phyloP scores from a whole-genome alignment of 2,888 invertebrate species.

The Oxystoma pomonae region DNA sequence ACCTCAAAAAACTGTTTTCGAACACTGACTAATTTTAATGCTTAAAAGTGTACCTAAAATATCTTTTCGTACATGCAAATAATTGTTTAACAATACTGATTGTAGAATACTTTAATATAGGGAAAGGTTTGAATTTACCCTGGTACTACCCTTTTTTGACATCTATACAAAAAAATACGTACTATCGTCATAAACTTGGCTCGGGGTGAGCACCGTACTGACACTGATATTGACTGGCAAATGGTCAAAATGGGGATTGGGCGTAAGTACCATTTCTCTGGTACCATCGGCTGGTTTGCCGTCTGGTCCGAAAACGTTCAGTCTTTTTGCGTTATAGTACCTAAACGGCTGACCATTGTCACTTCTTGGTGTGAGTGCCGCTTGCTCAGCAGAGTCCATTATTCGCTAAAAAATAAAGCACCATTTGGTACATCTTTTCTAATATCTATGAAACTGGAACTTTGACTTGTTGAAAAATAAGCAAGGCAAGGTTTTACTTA shows the following conservation, averaged over 20 bases:
- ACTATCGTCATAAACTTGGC: constrained; percentile 52
- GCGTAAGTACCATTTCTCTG: constrained; percentile 66
- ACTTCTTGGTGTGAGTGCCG: constrained; percentile 65
- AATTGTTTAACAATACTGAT: too few species aligned
- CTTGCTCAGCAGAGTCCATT: constrained; percentile 88
- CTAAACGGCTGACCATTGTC: constrained; percentile 50
- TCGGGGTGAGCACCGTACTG: constrained; percentile 87
- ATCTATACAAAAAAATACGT: background rate
- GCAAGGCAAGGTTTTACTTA: too few species aligned
- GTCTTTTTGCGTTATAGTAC: constrained; percentile 78
- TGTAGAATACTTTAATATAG: too few species aligned
- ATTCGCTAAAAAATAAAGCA: constrained; percentile 65
- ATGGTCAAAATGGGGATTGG: constrained; percentile 82
- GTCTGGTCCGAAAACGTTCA: constrained; percentile 73
- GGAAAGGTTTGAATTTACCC: too few species aligned
- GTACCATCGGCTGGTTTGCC: constrained; percentile 68
- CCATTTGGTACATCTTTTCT: too few species aligned
- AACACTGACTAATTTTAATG: too few species aligned
- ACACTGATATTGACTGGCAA: constrained; percentile 78
- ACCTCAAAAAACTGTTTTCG: too few species aligned
- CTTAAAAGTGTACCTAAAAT: too few species aligned
- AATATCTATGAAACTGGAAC: too few species aligned
- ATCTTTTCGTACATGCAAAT: too few species aligned
- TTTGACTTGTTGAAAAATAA: too few species aligned
- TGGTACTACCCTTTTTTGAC: too few species aligned